phyloP scores from a whole-genome alignment of 2,888 invertebrate genomes.

The Andrena chrysosceles region DNA sequence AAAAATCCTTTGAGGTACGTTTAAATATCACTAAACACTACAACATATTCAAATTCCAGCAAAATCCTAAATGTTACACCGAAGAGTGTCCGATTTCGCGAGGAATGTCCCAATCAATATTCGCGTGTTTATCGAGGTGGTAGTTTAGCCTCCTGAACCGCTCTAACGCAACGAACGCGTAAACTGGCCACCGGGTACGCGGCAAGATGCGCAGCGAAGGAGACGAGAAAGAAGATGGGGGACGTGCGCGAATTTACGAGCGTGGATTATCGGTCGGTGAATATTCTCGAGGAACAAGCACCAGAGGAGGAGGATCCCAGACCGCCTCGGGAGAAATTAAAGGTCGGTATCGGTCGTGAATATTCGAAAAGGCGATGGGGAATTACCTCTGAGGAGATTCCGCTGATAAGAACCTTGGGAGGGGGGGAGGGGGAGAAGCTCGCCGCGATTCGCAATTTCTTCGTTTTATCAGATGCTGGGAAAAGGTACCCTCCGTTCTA shows the following conservation, averaged over 20 bases:
- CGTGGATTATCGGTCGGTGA: conserved; percentile 39
- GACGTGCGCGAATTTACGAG: conserved; percentile 54
- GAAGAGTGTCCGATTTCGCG: too few species aligned
- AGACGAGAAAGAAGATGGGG: conserved; percentile 37
- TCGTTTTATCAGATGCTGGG: conserved; percentile 9
- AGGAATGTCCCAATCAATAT: too few species aligned
- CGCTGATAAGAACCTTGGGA: conserved; percentile 7
- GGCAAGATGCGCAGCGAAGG: not conserved
- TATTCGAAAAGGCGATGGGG: conserved; percentile 37
- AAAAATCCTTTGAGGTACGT: too few species aligned
- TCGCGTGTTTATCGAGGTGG: not conserved
- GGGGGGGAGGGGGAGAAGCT: not conserved
- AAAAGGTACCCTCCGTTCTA: not conserved
- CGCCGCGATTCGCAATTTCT: not conserved
- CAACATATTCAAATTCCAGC: too few species aligned
- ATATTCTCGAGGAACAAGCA: conserved; percentile 29
- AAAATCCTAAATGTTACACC: too few species aligned
- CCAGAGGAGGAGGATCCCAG: not conserved
- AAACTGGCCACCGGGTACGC: conserved; percentile 48
- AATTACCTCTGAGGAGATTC: conserved; percentile 30
- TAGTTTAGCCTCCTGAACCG: not conserved
- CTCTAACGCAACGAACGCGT: not conserved
- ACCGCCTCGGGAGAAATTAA: conserved; percentile 36
- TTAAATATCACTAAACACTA: too few species aligned
- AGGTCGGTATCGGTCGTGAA: conserved; percentile 37